Base-by-base conservation (phyloP, 2,113 vertebrate genomes). In the Mustela nigripes region DNA sequence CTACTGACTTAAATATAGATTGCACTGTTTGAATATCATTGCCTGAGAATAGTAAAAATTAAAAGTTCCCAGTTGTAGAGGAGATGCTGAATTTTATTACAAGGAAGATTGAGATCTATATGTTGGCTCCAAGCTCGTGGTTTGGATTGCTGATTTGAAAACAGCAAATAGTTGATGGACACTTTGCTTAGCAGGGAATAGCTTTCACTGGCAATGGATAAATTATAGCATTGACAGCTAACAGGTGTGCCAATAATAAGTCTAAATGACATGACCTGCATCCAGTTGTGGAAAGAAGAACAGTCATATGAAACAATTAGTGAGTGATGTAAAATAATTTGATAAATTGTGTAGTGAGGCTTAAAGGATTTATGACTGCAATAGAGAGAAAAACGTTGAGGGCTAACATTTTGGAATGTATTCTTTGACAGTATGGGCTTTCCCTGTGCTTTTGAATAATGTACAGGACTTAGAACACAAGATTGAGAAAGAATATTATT, bases 251-350 rank as follows among this genome's bases (percentile, higher is more conserved):
- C 81, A 58, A 7, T 31, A 63, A 5, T 67, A 79, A 88, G 12
- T 78, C 33, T 92, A 53, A 95, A 88, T 62, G 45, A 63, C 39
- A 56, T 84, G 81, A 63, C 15, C 21, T 60, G 6, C 4, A n/a
- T 92, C 31, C 83, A 69, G 53, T 33, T 93, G 42, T 89, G 15
- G 31, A 36, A 90, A 53, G 71, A 42, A 81, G 65, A 85, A 89
- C 4, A 36, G 26, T 87, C 31, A 76, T n/a, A 26, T 69, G n/a
- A 89, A 84, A 69, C 10, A 60, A 62, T 65, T 82, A 58, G 11
- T 42, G n/a, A 93, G 18, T 36, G 50, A 89, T 60, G 1, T 65
- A 82, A 95, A 96, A 88, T 83, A 65, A 56, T 79, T n/a, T 79
- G 86, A 76, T 67, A 74, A 83, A 80, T 56, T 93, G 12, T 58